Base-by-base conservation (phyloP, 2,888 invertebrate genomes). In the Hemicrepidius hirtus region DNA sequence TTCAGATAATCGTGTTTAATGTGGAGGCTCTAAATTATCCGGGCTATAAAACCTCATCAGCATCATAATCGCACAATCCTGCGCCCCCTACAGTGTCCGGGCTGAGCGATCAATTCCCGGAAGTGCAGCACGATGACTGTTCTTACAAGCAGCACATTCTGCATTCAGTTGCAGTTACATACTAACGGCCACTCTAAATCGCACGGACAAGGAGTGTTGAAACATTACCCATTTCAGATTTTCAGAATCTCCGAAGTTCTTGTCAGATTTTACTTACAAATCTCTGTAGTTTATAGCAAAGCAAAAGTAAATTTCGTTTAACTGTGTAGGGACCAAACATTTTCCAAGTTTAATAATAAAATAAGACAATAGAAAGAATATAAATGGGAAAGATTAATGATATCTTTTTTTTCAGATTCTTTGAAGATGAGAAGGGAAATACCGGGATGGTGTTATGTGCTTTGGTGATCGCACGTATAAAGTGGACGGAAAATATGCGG, bases 111-210 rank as follows among this genome's bases (percentile, higher is more conserved):
- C 71, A 74, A 74, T 74, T 67, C 44, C 65, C 63, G 49, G 67
- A 69, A 66, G 57, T 64, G 63, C 67, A 69, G 63, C 69, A 70
- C 69, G 62, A 73, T 75, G 75, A 72, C 64, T 68, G 75, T 70
- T 69, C 72, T 68, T 70, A 67, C 72, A 65, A 65, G 60, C 71
- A 13, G 24, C 62, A 40, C 62, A 44, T 44, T 57, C 49, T 65
- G 60, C 64, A 64, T 70, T 70, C 70, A 63, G 70, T 64, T 64
- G 64, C 71, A 66, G 65, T 60, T 66, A 46, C 53, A 35, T 60
- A 41, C 28, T 62, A 60, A 71, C 57, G 65, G 50, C 66, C 21
- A 44, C 18, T 59, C 28, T 71, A 71, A 71, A 71, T 71, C 71
- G 66, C 46, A 9, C 13, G 9, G 12, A 40, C 18, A 24, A 44